These are phyloP conservation scores for Oxyruncus cristatus DNA, from an alignment of 2,113 vertebrate genomes.

Conservation along the genomic window DNA sequence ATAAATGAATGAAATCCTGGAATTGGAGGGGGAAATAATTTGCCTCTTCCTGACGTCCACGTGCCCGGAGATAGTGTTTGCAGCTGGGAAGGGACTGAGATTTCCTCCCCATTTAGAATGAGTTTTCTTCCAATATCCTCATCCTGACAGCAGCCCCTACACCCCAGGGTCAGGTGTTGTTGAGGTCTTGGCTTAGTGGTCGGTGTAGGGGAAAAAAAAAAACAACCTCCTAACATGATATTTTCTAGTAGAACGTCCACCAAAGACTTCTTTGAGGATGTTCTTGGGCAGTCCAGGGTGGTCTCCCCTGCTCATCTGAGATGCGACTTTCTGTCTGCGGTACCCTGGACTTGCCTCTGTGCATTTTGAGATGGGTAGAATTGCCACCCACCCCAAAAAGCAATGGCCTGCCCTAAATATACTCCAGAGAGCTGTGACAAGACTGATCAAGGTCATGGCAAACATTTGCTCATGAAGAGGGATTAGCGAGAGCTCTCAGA, in stretches of 20 bases:
- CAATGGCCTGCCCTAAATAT: not conserved
- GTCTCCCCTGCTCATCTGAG: not conserved
- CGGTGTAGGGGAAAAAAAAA: not conserved
- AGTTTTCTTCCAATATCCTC: not conserved
- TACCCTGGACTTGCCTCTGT: accelerated
- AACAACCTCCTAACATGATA: not conserved
- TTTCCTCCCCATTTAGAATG: not conserved
- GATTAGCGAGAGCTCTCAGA: not conserved
- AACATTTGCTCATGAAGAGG: not conserved
- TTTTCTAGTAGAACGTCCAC: not conserved
- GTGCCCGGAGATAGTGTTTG: not conserved
- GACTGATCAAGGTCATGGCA: not conserved
- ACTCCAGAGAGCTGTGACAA: not conserved
- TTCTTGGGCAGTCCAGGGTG: not conserved
- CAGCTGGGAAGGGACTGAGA: not conserved
- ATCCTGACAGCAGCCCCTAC: not conserved
- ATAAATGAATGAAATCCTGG: not conserved
- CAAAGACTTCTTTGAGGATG: not conserved
- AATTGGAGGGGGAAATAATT: not conserved
- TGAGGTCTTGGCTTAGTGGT: not conserved
- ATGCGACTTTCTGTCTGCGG: not conserved
- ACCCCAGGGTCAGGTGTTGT: not conserved
- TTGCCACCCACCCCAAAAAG: not conserved
- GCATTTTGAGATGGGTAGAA: not conserved
- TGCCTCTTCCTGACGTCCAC: not conserved